phyloP scores from a whole-genome alignment of 2,797 vertebrate genomes.

The Phoebastria nigripes region DNA sequence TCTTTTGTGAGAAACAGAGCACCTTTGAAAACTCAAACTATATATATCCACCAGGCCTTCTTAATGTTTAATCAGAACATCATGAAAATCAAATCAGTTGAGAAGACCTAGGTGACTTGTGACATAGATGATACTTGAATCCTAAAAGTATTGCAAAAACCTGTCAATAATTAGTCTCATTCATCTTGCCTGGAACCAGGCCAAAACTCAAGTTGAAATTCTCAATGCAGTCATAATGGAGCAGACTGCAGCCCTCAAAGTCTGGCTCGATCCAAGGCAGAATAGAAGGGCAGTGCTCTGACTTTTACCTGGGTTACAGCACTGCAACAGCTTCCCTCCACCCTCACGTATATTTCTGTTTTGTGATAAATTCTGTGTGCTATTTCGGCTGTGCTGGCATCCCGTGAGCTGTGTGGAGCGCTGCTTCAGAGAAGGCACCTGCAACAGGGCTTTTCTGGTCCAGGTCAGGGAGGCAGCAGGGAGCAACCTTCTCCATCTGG shows the following conservation, averaged over 20 bases:
- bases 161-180: neutral
- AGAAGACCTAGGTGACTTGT: neutral
- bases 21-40: neutral
- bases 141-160: neutral
- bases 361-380: neutral
- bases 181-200: neutral
- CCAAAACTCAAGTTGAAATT: neutral
- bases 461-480: neutral
- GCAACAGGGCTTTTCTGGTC: neutral
- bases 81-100: neutral
- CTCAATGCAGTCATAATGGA: neutral
- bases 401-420: accelerated
- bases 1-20: neutral
- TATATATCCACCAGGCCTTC: neutral
- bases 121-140: neutral
- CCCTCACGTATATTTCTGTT: neutral
- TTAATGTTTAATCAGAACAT: neutral
- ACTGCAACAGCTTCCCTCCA: neutral
- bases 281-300: neutral
- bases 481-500: neutral
- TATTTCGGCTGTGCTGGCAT: neutral
- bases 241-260: neutral
- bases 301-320: neutral
- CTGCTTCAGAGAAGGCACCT: neutral
- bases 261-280: neutral